Evolutionary conservation across 1,140 invertebrate species (phyloP), one percentile per base, ranked within the genome.

Genomic region (Panagrolaimus sp.): DNA sequence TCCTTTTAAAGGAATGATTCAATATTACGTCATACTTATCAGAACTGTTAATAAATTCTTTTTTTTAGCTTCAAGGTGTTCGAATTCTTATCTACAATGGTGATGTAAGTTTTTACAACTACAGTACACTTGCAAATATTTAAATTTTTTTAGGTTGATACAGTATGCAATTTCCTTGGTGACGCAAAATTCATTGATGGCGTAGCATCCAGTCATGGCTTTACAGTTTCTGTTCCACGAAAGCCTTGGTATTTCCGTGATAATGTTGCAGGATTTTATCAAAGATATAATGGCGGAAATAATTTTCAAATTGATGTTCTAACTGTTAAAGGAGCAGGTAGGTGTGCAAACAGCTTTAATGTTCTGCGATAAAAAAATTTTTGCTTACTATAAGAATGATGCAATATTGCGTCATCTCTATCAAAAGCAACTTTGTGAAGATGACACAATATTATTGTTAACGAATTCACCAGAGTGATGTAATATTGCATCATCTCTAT

Each of bases 151-250:
- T 11, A 87, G 78, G 81, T 86, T 8, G 86, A 87, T 70, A 86
- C 86, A 83, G 85, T 84, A 0, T 87, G 86, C 74, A 87, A 87
- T 73, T 87, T 86, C 72, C 77, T 87, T 1, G 86, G 86, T 57
- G 85, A 86, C 75, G 82, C 86, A 72, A 86, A 85, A 85, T 87
- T 87, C 79, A 80, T 84, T 14, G 23, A 23, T 13, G 44, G 65
- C 13, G 63, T 74, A 20, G 70, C 72, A 7, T 45, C 9, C 13
- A n/a, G 45, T 0, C 63, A 70, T 62, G 42, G n/a, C 48, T 48
- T 73, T 8, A 64, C 5, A 9, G 7, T 27, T 16, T 16, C 63
- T 11, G 3, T 11, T 42, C 31, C 63, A 5, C 16, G 31, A 27
- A 9, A 43, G 9, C n/a, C 11, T 20, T 68, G 68, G 68, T 66